Conservation (phyloP, 2,888 invertebrate species). For the Andrena fulva region DNA sequence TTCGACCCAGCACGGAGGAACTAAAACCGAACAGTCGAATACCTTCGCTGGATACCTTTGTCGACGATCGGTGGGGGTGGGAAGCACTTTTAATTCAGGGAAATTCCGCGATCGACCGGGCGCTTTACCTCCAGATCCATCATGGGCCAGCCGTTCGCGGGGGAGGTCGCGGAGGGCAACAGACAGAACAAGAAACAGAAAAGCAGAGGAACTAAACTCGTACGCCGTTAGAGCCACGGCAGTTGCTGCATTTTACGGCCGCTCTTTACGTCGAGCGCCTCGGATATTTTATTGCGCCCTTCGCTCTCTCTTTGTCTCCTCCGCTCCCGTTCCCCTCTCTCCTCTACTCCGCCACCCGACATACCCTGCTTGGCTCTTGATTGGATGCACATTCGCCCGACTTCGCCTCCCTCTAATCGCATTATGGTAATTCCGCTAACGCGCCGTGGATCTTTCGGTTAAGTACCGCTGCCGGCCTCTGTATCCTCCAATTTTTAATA, state of each 20-base stretch:
- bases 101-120: constrained; percentile 59
- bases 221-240: constrained; percentile 58
- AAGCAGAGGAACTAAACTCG: constrained; percentile 55
- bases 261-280: constrained; percentile 62
- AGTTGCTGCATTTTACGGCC: constrained; percentile 69
- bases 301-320: constrained; percentile 33
- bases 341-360: constrained; percentile 8
- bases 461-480: constrained; percentile 23
- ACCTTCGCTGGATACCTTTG: constrained; percentile 24
- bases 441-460: constrained; percentile 43
- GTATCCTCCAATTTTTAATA: constrained; percentile 35
- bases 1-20: constrained; percentile 20
- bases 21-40: constrained; percentile 29
- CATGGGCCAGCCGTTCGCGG: not conserved
- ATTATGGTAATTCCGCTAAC: constrained; percentile 68
- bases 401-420: constrained; percentile 58
- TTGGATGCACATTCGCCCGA: constrained; percentile 62
- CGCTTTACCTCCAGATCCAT: constrained; percentile 54
- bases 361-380: constrained; percentile 35
- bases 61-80: constrained; percentile 42
- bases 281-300: constrained; percentile 66
- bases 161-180: not conserved
- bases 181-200: constrained; percentile 4
- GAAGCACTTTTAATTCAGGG: constrained; percentile 63
- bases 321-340: constrained; percentile 24